Base-by-base conservation (phyloP, 1,140 invertebrate species). In the Drosophila teissieri region DNA sequence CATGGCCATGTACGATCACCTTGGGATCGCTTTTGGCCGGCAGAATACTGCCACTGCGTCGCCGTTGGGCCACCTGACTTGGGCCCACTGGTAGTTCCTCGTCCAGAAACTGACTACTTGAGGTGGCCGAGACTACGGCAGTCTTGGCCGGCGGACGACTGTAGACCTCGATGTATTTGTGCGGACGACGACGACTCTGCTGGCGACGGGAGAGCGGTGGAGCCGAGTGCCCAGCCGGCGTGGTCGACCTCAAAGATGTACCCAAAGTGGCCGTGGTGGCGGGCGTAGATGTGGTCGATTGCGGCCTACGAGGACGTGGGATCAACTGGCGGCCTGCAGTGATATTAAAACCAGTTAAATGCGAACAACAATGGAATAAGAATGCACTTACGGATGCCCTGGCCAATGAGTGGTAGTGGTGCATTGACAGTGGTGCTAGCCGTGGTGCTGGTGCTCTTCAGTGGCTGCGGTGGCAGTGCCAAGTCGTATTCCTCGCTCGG, bases 1-100 rank as follows among this genome's bases (percentile, higher is more conserved):
- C 96, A 52, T 93, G 24, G 4, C 75, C 92, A 69, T 90, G 92
- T 3, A 92, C 60, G 40, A 92, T 88, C n/a, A 92, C 92, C 76
- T 92, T 92, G 7, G 91, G 61, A 51, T 82, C 58, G 31, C 7
- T 39, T 17, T 39, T 74, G 14, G 24, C 3, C 4, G 51, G 37
- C 57, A 22, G 31, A 27, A 49, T 39, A 27, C 22, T 63, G 5
- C 51, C 67, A 15, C 44, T 67, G 42, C 57, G 75, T 6, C 78
- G 49, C 8, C 70, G 19, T 45, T 75, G 61, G 42, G 36, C 49
- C 37, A 51, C 34, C 39, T 67, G 67, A 2, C 76, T 73, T 14
- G 68, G 54, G 24, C 37, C 58, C 46, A 22, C 45, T 7, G 40
- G 27, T 8, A 49, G 46, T 12, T 24, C 56, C 15, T 62, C 56